phyloP scores from a whole-genome alignment of 37 sponge, comb jelly and placozoan species.

The Beroe ovata region DNA sequence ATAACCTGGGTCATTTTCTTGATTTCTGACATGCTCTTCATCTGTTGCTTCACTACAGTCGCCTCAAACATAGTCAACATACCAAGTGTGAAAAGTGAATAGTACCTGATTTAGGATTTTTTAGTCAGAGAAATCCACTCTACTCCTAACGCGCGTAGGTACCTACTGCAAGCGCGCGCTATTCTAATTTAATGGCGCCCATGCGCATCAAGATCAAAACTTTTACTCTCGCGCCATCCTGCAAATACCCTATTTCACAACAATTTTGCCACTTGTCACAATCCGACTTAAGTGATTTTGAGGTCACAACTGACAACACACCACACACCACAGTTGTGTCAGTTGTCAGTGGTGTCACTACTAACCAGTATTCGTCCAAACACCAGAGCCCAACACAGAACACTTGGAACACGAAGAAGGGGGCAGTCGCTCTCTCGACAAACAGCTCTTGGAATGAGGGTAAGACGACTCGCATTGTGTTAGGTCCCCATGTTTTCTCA shows the following conservation, averaged over 20 bases:
- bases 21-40: slow-evolving; percentile 59
- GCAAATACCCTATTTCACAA: no score
- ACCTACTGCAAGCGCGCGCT: no score
- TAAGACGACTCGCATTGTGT: slow-evolving; percentile 73
- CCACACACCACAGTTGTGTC: no score
- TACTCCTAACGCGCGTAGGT: no score
- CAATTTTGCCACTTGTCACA: no score
- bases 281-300: no score
- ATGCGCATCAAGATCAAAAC: no score
- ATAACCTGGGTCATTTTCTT: slow-evolving; percentile 47
- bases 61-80: slow-evolving; percentile 95
- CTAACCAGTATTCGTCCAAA: slow-evolving; percentile 96
- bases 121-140: no score
- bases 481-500: slow-evolving; percentile 73
- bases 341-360: neutral
- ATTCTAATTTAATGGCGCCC: no score
- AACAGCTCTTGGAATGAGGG: slow-evolving; percentile 90
- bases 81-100: slow-evolving; percentile 91
- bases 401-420: slow-evolving; percentile 99
- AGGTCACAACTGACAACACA: no score
- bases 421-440: slow-evolving; percentile 90
- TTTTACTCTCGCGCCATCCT: no score
- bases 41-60: slow-evolving; percentile 84
- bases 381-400: slow-evolving; percentile 98
- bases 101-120: no score